Conservation (phyloP, 2,888 invertebrate genomes). For the Acleris literana region DNA sequence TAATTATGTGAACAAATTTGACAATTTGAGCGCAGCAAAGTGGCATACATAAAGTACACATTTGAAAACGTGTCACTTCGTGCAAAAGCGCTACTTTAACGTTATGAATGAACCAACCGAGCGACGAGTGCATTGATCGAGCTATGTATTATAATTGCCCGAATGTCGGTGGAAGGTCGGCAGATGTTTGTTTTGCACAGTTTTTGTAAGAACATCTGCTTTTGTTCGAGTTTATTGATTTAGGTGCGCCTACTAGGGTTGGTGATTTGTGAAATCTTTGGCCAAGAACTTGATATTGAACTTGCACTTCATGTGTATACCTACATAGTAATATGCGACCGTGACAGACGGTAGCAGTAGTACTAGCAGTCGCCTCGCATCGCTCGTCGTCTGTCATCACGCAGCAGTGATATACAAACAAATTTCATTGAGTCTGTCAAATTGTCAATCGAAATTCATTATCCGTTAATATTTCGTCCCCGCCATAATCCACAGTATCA, state of each 20-base stretch:
- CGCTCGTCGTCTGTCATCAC: too few relatives aligned
- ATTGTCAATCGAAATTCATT: too few relatives aligned
- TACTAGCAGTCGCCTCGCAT: too few relatives aligned
- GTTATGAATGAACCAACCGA: neutral
- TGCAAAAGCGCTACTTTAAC: neutral
- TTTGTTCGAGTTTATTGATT: slow-evolving; percentile 25
- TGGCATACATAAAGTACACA: neutral
- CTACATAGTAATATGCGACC: too few relatives aligned
- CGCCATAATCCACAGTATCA: too few relatives aligned
- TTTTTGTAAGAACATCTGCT: slow-evolving; percentile 29
- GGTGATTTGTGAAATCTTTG: neutral
- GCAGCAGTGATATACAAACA: too few relatives aligned
- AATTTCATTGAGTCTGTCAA: too few relatives aligned
- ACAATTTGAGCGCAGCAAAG: too few relatives aligned
- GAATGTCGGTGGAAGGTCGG: slow-evolving; percentile 19
- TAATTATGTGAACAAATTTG: neutral
- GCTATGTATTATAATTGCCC: slow-evolving; percentile 19
- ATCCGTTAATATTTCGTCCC: too few relatives aligned
- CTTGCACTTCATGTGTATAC: too few relatives aligned
- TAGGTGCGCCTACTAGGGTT: slow-evolving; percentile 18
- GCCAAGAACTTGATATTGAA: too few relatives aligned
- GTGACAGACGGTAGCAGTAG: too few relatives aligned
- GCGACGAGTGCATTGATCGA: slow-evolving; percentile 15
- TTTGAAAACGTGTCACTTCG: neutral
- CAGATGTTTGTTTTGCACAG: slow-evolving; percentile 20